phyloP scores from a whole-genome alignment of 2,113 vertebrate species.

The Collichthys lucidus region DNA sequence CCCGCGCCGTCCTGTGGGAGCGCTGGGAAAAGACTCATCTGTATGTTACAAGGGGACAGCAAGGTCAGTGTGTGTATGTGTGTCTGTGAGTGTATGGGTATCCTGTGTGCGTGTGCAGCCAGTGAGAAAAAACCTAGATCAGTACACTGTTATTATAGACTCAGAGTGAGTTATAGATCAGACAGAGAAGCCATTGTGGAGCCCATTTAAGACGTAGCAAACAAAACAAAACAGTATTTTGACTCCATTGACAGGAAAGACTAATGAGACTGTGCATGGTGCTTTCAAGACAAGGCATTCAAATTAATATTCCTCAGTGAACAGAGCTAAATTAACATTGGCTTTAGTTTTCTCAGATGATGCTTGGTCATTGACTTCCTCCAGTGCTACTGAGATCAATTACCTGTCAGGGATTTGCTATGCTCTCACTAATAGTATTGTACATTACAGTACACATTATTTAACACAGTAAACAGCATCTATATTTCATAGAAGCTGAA shows the following conservation, averaged over 20 bases:
- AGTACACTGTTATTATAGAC: slow-evolving; percentile 6
- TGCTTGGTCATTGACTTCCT: not conserved
- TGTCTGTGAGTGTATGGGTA: slow-evolving; percentile 22
- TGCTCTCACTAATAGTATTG: not conserved
- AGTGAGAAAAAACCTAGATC: slow-evolving; percentile 6
- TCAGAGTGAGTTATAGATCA: slow-evolving; percentile 13
- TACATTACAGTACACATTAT: not conserved
- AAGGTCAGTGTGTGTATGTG: slow-evolving; percentile 42
- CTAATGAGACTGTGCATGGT: not conserved
- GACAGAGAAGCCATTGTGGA: not conserved
- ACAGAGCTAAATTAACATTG: slow-evolving; percentile 2
- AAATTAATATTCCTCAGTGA: slow-evolving; percentile 8
- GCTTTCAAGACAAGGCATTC: slow-evolving; percentile 12
- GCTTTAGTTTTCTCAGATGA: not conserved
- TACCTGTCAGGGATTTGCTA: not conserved
- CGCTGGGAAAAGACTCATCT: slow-evolving; percentile 51
- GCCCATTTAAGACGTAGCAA: slow-evolving; percentile 20
- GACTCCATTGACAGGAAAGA: slow-evolving; percentile 5
- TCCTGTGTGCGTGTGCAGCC: slow-evolving; percentile 21
- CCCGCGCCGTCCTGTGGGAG: slow-evolving; percentile 39
- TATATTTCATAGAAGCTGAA: not conserved
- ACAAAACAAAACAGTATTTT: slow-evolving; percentile 21
- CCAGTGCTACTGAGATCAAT: not conserved
- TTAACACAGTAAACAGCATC: not conserved
- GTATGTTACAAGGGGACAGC: slow-evolving; percentile 56